These are phyloP conservation scores for Ochropleura plecta DNA, from an alignment of 2,888 invertebrate genomes.

Conservation along the genomic window DNA sequence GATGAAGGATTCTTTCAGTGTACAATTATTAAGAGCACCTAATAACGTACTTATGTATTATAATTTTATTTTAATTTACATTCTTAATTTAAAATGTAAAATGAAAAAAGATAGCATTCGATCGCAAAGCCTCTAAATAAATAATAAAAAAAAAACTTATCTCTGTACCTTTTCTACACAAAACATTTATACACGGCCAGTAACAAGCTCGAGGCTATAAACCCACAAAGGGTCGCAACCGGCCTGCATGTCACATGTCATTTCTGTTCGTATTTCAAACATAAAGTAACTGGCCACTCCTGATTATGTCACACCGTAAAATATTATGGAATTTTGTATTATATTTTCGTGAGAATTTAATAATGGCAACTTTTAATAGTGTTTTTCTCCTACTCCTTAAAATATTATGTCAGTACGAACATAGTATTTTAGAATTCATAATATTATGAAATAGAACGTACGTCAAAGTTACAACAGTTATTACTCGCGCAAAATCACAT, in stretches of 20 bases:
- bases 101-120: background rate
- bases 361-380: no score
- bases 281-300: constrained; percentile 26
- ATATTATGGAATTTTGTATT: constrained; percentile 5
- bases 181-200: constrained; percentile 29
- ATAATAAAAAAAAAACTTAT: background rate
- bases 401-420: no score
- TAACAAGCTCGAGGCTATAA: constrained; percentile 22
- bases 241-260: constrained; percentile 40
- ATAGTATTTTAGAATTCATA: no score
- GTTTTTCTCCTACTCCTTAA: no score
- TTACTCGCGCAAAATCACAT: no score
- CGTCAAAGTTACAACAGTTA: no score
- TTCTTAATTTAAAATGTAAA: background rate
- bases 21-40: background rate
- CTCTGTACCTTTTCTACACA: constrained; percentile 5
- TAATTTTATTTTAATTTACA: background rate
- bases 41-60: background rate
- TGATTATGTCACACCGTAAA: constrained; percentile 17
- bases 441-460: no score
- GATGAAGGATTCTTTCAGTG: background rate
- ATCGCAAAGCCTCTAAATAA: background rate
- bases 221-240: constrained; percentile 40
- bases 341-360: background rate
- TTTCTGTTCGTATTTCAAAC: constrained; percentile 44